Evolutionary conservation across 2,113 vertebrate species (phyloP).

Genomic region (Brachypodius melanocephalos): DNA sequence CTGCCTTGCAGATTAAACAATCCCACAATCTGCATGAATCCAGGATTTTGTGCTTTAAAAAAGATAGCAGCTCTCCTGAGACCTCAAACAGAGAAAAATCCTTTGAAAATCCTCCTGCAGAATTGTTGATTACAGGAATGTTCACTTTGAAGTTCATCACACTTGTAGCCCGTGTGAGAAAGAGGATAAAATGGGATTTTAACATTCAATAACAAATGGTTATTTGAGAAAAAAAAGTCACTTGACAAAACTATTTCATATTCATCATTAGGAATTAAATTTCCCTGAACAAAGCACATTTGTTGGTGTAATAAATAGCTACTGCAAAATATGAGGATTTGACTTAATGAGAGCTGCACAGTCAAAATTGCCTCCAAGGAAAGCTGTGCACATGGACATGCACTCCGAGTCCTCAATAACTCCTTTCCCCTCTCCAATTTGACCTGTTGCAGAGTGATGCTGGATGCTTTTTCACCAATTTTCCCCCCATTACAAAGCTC

Average conservation of each 20-base stretch:
- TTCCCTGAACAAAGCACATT: background rate
- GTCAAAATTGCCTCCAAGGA: background rate
- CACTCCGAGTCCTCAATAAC: background rate
- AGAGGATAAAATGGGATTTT: background rate
- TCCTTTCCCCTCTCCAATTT: background rate
- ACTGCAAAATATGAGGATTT: background rate
- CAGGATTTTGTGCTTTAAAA: background rate
- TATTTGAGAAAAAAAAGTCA: background rate
- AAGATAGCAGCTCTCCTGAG: background rate
- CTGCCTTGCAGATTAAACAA: background rate
- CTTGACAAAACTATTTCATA: slow-evolving; percentile 10
- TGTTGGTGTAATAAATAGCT: background rate
- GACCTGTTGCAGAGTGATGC: background rate
- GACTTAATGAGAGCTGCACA: background rate
- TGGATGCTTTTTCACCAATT: slow-evolving; percentile 7
- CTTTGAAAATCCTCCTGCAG: background rate
- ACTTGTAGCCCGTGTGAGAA: background rate
- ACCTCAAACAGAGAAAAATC: background rate
- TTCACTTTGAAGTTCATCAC: background rate
- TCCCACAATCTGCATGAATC: background rate
- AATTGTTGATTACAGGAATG: background rate
- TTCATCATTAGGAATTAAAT: slow-evolving; percentile 6
- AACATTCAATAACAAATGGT: background rate
- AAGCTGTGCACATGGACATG: background rate
- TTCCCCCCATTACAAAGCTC: background rate